Evolutionary conservation across 1,140 invertebrate species (phyloP), one percentile per base, ranked within the genome.

Genomic region (Scaptomyza graminum): DNA sequence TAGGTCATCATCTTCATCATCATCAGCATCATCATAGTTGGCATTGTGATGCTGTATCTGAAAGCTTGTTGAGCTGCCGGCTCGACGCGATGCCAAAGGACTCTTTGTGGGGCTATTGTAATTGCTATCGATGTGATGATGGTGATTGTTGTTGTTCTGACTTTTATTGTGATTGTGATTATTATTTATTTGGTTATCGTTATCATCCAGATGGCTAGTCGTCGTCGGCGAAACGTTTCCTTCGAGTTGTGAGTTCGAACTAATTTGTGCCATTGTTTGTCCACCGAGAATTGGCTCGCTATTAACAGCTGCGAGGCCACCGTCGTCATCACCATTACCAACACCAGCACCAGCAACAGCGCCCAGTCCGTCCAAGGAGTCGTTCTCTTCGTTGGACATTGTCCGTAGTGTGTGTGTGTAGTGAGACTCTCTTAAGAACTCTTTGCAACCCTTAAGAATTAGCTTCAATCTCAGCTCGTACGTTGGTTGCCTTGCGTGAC

Each of bases 231-330:
- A 90, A 91, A 90, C 89, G 90, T 76, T 87, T 89, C 82, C 82
- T 62, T 91, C 90, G 90, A 91, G 85, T 83, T 90, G 89, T 90
- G 85, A 76, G 75, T 85, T 85, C 76, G 85, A 79, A 91, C 90
- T 91, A 90, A 90, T 89, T 90, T 90, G 84, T 85, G 89, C 74
- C 89, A 89, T 90, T 89, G 79, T 82, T 83, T 88, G 76, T 76
- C 89, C 89, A 62, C 71, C 79, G 63, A 83, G 84, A 65, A 82
- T 64, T 81, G 72, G 57, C 73, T 83, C 79, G 68, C 75, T 67
- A 84, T 74, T 87, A 81, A 66, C 74, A 77, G 71, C 83, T 54
- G 60, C 83, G 56, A 60, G 72, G 63, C 18, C 66, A 11, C 50
- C 82, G 34, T 69, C 78, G 9, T 39, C 76, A 41, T 63, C 76